A percentile compares a stretch with the other conserved stretches of the same genome.
Conservation (phyloP, 2,797 vertebrate genomes). For the Odontamblyopus rebecca region DNA sequence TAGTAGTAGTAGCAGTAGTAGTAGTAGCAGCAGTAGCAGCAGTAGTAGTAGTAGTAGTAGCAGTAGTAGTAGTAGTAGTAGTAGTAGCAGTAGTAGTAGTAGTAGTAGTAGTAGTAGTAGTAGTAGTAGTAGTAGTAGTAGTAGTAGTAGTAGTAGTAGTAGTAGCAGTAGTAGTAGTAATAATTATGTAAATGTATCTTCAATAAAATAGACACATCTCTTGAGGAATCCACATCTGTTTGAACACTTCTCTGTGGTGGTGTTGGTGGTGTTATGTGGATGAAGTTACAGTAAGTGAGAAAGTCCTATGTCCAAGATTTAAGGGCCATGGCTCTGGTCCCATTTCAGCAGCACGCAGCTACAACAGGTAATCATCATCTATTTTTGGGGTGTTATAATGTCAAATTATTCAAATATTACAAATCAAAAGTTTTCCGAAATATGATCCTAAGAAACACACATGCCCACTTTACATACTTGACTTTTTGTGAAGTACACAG, state of each 20-base stretch:
- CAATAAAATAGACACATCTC: constrained; percentile 2
- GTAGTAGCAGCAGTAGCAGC: too few relatives aligned
- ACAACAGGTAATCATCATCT: neutral
- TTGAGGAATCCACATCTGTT: constrained; percentile 40
- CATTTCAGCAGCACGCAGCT: constrained; percentile 30
- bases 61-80: too few relatives aligned
- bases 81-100: too few relatives aligned
- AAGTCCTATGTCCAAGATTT: constrained; percentile 20
- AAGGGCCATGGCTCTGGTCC: constrained; percentile 31
- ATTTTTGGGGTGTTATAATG: neutral
- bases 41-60: too few relatives aligned
- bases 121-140: too few relatives aligned
- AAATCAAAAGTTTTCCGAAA: neutral
- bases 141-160: too few relatives aligned
- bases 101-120: too few relatives aligned
- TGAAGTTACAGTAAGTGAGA: constrained; percentile 53
- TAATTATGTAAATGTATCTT: neutral
- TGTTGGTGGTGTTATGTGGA: constrained; percentile 45
- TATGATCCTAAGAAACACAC: too few relatives aligned
- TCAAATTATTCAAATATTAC: neutral
- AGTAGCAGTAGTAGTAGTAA: too few relatives aligned
- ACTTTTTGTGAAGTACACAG: too few relatives aligned
- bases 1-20: too few relatives aligned
- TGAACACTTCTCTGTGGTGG: constrained; percentile 30
- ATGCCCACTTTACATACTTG: too few relatives aligned